A percentile compares a stretch with the other conserved stretches of the same genome.
These are phyloP conservation scores for Arbacia lixula DNA, from an alignment of 53 echinoderm and acorn worm genomes.

Conservation along the genomic window DNA sequence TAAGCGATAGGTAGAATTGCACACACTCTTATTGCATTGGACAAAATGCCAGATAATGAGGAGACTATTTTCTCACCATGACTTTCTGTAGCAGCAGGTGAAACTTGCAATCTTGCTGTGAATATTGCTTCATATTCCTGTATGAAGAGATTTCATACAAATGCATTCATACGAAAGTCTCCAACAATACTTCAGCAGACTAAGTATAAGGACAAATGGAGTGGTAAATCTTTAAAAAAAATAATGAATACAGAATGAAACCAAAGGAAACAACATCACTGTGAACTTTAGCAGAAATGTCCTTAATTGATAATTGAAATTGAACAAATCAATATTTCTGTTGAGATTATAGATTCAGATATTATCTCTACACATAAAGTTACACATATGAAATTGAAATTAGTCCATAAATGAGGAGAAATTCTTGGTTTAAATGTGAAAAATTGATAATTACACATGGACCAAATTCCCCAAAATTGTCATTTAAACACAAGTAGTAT, in stretches of 20 bases:
- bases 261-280: background rate
- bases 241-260: background rate
- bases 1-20: background rate
- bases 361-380: too few species aligned
- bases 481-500: too few species aligned
- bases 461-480: too few species aligned
- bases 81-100: conserved; percentile 4
- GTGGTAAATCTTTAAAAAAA: background rate
- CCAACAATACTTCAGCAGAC: background rate
- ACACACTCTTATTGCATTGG: background rate
- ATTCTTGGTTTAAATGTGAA: too few species aligned
- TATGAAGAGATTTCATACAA: background rate
- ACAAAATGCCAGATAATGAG: too few species aligned
- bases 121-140: conserved; percentile 92
- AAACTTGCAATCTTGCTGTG: conserved; percentile 79
- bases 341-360: too few species aligned
- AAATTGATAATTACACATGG: too few species aligned
- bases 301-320: too few species aligned
- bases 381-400: too few species aligned
- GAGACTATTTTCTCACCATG: conserved; percentile 12
- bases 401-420: background rate
- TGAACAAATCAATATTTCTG: too few species aligned
- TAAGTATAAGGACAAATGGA: background rate
- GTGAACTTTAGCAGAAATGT: too few species aligned
- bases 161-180: background rate